phyloP scores from a whole-genome alignment of 2,888 invertebrate species.

The Microplitis manilae region DNA sequence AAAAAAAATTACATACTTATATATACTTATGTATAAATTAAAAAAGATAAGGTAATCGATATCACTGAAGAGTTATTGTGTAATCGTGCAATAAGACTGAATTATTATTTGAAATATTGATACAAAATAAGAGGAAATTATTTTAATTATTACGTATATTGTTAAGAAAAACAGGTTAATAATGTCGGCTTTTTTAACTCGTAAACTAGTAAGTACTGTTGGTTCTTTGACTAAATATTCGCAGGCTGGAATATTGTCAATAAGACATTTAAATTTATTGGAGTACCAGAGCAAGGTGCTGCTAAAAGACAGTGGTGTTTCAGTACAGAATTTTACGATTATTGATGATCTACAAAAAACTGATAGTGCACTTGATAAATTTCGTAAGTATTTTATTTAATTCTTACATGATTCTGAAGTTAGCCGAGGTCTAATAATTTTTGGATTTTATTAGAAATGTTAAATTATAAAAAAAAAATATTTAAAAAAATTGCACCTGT shows the following conservation, averaged over 20 bases:
- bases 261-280: conserved; percentile 87
- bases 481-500: too few species aligned
- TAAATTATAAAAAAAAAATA: too few species aligned
- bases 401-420: conserved; percentile 2
- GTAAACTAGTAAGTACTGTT: conserved; percentile 51
- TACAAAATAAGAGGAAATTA: not conserved
- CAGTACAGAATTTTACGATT: conserved; percentile 90
- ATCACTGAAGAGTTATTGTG: conserved; percentile 8
- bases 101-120: not conserved
- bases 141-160: not conserved
- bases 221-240: conserved; percentile 55
- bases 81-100: not conserved
- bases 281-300: conserved; percentile 98
- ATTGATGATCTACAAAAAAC: conserved; percentile 81
- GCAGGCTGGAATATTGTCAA: conserved; percentile 52
- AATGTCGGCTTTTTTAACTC: conserved; percentile 64
- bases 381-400: conserved; percentile 75
- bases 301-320: conserved; percentile 86
- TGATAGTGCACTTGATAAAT: conserved; percentile 75
- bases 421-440: too few species aligned
- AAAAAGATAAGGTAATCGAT: conserved; percentile 25
- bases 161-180: conserved; percentile 49
- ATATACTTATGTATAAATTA: not conserved
- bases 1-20: not conserved
- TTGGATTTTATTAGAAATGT: too few species aligned